Percentiles rank a stretch among this genome's conserved stretches.
These are phyloP conservation scores for Alectoris magna DNA, from an alignment of 2,797 vertebrate species.

Conservation along the genomic window DNA sequence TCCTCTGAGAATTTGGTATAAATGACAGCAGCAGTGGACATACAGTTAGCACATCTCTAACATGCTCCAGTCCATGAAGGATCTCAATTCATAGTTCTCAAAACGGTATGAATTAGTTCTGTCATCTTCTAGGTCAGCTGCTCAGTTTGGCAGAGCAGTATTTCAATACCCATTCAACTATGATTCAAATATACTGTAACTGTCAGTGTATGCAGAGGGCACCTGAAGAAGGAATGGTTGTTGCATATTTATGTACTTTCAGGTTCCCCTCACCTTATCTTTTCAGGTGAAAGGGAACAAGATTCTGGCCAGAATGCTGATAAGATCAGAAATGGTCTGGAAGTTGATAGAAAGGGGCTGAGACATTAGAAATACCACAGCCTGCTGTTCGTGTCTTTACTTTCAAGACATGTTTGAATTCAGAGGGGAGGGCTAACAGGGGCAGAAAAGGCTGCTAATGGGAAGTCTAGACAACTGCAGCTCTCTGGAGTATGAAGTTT, in stretches of 20 bases:
- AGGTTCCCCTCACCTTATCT: not conserved
- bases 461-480: not conserved
- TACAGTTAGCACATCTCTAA: not conserved
- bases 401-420: not conserved
- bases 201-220: not conserved
- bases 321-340: not conserved
- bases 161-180: not conserved
- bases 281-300: not conserved
- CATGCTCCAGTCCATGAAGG: constrained; percentile 7
- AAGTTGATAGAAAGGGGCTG: not conserved
- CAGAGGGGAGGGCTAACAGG: not conserved
- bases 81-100: not conserved
- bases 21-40: not conserved
- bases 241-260: not conserved
- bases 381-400: not conserved
- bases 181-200: constrained; percentile 10
- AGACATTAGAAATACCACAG: not conserved
- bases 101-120: constrained; percentile 9
- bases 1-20: not conserved
- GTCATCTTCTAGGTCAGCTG: constrained; percentile 4
- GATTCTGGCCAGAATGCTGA: not conserved
- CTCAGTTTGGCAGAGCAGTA: not conserved
- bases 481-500: not conserved
- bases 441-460: not conserved
- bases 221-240: not conserved